These are phyloP conservation scores for Sminthurides aquaticus DNA, from an alignment of 2,888 invertebrate genomes.

Conservation along the genomic window DNA sequence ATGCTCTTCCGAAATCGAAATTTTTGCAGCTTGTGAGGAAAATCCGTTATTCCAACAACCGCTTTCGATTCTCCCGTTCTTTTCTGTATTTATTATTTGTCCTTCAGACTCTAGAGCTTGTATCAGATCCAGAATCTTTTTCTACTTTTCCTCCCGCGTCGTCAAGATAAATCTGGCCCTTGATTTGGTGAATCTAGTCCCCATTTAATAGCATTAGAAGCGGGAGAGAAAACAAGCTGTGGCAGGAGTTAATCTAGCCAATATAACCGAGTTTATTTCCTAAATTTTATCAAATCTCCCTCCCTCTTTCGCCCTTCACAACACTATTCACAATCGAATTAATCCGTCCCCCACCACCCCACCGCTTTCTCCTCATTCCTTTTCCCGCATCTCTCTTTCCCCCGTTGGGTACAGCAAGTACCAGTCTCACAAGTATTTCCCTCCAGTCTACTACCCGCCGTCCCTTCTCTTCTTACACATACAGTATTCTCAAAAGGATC, in stretches of 20 bases:
- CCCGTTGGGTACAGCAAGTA: too few species aligned
- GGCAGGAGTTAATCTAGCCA: conserved; percentile 19
- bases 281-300: conserved; percentile 30
- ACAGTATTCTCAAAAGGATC: too few species aligned
- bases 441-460: neutral
- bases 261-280: conserved; percentile 29
- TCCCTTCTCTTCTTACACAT: too few species aligned
- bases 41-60: too few species aligned
- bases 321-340: neutral
- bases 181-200: neutral
- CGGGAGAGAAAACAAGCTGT: conserved; percentile 5
- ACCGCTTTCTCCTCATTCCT: neutral
- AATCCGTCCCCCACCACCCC: neutral
- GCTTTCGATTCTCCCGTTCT: too few species aligned
- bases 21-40: too few species aligned
- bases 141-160: too few species aligned
- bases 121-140: too few species aligned
- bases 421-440: too few species aligned
- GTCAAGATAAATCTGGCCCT: neutral
- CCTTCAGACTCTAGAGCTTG: too few species aligned
- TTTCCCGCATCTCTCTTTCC: neutral
- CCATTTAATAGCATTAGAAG: neutral
- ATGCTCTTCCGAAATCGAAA: too few species aligned
- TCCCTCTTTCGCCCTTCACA: conserved; percentile 11
- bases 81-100: too few species aligned